Evolutionary conservation across 2,113 vertebrate genomes (phyloP).

Genomic region (Bolborhynchus lineola): DNA sequence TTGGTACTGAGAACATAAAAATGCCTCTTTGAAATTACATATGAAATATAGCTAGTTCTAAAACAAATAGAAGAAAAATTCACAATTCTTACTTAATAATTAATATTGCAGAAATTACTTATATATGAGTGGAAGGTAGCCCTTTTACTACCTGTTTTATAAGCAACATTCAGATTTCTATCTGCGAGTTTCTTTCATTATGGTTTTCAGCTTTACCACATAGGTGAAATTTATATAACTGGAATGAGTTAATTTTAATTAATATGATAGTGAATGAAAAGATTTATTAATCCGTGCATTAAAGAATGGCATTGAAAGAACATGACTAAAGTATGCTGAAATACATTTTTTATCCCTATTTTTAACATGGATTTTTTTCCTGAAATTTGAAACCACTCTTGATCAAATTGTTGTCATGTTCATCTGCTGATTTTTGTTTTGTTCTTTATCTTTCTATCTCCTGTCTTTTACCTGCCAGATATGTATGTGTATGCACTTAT

Average conservation of each 20-base stretch:
- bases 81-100: neutral
- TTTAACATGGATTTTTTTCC: neutral
- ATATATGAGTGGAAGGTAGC: neutral
- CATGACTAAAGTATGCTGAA: neutral
- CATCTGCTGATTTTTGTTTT: neutral
- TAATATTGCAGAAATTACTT: neutral
- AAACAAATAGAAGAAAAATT: neutral
- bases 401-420: neutral
- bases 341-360: neutral
- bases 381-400: neutral
- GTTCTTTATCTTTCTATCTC: neutral
- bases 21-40: neutral
- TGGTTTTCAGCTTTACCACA: neutral
- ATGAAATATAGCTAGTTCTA: neutral
- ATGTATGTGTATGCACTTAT: accelerated
- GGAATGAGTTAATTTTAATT: neutral
- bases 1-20: neutral
- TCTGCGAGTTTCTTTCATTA: neutral
- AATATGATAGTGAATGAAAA: neutral
- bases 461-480: neutral
- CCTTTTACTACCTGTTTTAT: neutral
- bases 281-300: neutral
- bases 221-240: neutral
- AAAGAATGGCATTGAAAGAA: neutral
- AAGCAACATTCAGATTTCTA: neutral